Evolutionary conservation across 2,888 invertebrate species (phyloP), one percentile per base, ranked within the genome.

Genomic region (Brachyopa scutellaris): DNA sequence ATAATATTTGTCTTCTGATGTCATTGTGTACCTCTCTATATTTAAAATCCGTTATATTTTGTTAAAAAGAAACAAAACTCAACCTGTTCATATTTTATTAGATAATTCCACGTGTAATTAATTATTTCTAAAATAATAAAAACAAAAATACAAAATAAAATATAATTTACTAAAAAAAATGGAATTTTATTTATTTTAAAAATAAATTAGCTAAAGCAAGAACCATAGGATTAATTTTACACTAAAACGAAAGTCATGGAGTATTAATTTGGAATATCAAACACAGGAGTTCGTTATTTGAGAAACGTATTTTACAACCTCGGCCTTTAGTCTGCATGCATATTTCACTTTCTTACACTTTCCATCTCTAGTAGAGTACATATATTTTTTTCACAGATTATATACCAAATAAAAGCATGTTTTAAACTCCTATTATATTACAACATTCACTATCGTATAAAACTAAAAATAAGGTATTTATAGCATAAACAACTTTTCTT

Each of bases 41-140:
- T 67, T 36, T 36, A 69, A 72, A 84, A 69, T 69, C 8, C 74
- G 69, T 53, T 47, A 66, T 45, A 49, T 64, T 74, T 79, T 59
- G 59, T 47, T 73, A 40, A 77, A 40, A 5, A 40, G 45, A 40
- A 40, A 51, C 49, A 29, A 40, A 29, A 23, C 21, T 42, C 8
- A 73, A 85, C 66, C 17, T 72, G 72, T 78, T 78, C 51, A 59
- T 73, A 79, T 55, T 73, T 79, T 67, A 61, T 31, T 74, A 67
- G 33, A 61, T 38, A 74, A 74, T 29, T 69, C 40, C 74, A 62
- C 47, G 11, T 67, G 78, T 76, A 76, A 42, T 64, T 49, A 67
- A 47, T 55, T 55, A 47, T 51, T 49, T 59, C 36, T 36, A 38
- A 61, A 64, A 67, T 38, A 49, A 72, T 51, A n/a, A 26, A 64